Evolutionary conservation across 2,113 vertebrate species (phyloP), one percentile per base, ranked within the genome.

Genomic region (Cacatua alba): DNA sequence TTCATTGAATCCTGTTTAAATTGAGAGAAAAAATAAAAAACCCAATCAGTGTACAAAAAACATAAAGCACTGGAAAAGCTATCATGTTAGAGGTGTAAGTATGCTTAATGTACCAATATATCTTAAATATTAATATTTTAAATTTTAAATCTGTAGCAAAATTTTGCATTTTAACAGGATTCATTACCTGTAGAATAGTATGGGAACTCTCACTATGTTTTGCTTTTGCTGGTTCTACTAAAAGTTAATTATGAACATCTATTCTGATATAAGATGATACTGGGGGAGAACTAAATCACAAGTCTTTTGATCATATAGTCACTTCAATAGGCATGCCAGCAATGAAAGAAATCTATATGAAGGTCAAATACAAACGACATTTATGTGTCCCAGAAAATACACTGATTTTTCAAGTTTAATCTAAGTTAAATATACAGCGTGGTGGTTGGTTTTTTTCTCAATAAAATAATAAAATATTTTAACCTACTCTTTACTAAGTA

Each of bases 371-470:
- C 1, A 72, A 48, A 71, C 37, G 48, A 14, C 0, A 28, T 71
- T 75, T 48, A 21, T 12, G 2, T 52, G 13, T 53, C 13, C 41
- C 10, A 29, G 62, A 85, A 89, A 91, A 75, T 35, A 46, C 11
- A 57, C 0, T 2, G 33, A 29, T 26, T 70, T 76, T 62, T 18
- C 41, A 59, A 55, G 7, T 88, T 68, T 74, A 71, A 24, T 81
- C 16, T 51, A 82, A 71, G 1, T 29, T 68, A 51, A 75, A 71
- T 21, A 69, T 24, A 24, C 2, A n/a, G 7, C 43, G 4, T 26
- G 13, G 4, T 18, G 24, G 0, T 0, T 15, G 20, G n/a, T 4
- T 62, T 80, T 64, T 33, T 1, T 20, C 41, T 10, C 17, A 10
- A 31, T 31, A 81, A 88, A 90, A 43, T 9, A 51, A 33, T 26